Evolutionary conservation across 1,140 invertebrate genomes (phyloP).

Genomic region (Lepidurus arcticus): DNA sequence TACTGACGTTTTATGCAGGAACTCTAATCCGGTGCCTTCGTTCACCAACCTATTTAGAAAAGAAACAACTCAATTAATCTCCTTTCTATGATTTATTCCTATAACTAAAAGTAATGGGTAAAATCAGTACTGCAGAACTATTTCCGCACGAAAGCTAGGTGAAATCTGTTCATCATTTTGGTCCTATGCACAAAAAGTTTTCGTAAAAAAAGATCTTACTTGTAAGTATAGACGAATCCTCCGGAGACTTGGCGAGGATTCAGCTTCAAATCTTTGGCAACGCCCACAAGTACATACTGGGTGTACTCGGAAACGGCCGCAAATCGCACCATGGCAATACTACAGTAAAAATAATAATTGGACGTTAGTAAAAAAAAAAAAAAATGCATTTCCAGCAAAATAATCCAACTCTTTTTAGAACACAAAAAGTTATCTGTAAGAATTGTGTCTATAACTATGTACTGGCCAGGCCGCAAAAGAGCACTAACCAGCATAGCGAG

Average conservation of each 20-base stretch:
- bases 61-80: constrained; percentile 31
- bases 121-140: constrained; percentile 47
- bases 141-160: constrained; percentile 32
- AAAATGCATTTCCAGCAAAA: no score
- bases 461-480: neutral
- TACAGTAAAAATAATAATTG: constrained; percentile 39
- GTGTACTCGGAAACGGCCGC: constrained; percentile 61
- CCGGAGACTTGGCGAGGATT: constrained; percentile 73
- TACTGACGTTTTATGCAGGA: constrained; percentile 88
- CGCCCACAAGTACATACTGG: constrained; percentile 73
- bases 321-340: constrained; percentile 67
- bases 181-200: neutral
- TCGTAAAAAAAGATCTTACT: constrained; percentile 47
- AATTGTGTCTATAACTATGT: neutral
- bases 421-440: no score
- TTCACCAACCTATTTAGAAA: constrained; percentile 52
- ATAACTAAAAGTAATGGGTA: neutral
- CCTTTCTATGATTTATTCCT: no score
- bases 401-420: constrained; percentile 31
- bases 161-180: constrained; percentile 14
- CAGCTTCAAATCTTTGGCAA: constrained; percentile 83
- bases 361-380: no score
- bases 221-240: constrained; percentile 83
- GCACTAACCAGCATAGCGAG: constrained; percentile 22
- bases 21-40: constrained; percentile 71